Conservation (phyloP, 2,113 vertebrate species). For the Zosterops japonicus region DNA sequence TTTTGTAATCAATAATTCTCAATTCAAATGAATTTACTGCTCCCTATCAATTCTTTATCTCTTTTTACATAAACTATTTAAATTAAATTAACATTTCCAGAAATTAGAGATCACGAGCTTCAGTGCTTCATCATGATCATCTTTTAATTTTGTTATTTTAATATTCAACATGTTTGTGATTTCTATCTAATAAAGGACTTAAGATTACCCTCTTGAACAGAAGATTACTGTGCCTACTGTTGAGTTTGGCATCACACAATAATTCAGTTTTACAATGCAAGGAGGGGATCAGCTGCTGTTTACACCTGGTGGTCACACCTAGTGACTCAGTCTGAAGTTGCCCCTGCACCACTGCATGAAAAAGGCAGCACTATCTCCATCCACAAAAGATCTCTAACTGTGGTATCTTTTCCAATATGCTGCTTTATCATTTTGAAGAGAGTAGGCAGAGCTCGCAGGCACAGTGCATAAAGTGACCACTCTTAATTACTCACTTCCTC, state of each 20-base stretch:
- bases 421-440: background rate
- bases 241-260: background rate
- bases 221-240: background rate
- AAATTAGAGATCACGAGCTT: background rate
- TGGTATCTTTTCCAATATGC: background rate
- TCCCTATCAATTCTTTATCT: background rate
- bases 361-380: background rate
- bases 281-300: background rate
- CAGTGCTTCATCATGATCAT: background rate
- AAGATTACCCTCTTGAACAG: background rate
- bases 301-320: background rate
- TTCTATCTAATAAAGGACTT: background rate
- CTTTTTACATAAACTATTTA: background rate
- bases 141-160: background rate
- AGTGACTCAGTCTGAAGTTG: background rate
- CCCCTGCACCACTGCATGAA: background rate
- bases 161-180: fast-evolving
- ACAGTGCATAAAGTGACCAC: background rate
- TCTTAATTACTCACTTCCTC: background rate
- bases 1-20: background rate
- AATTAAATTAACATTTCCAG: background rate
- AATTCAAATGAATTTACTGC: background rate
- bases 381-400: background rate
- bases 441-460: background rate
- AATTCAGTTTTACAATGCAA: background rate